Evolutionary conservation across 2,113 vertebrate species (phyloP).

Genomic region (Clarias magur): DNA sequence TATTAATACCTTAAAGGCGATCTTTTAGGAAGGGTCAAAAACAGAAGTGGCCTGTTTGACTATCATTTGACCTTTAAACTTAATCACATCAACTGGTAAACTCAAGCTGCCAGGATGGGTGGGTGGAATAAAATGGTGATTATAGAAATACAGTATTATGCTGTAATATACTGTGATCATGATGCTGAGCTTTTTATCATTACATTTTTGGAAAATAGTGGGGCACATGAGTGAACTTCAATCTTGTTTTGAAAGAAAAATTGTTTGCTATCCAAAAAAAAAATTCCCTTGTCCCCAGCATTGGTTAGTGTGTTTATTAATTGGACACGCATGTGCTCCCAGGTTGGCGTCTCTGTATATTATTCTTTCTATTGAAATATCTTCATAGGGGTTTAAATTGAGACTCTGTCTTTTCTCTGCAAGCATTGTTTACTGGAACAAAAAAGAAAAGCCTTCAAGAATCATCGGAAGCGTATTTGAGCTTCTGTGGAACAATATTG

Average conservation of each 20-base stretch:
- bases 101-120: neutral
- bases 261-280: too few relatives aligned
- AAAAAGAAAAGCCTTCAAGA: neutral
- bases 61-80: too few relatives aligned
- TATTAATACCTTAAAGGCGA: conserved; percentile 52
- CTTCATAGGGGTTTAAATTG: conserved; percentile 28
- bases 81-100: too few relatives aligned
- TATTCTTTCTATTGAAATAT: conserved; percentile 25
- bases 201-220: neutral
- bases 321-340: neutral
- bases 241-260: neutral
- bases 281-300: neutral
- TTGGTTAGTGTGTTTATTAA: conserved; percentile 24
- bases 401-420: neutral
- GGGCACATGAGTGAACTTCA: neutral
- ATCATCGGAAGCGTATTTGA: neutral
- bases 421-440: neutral
- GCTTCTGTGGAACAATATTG: neutral
- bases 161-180: neutral
- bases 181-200: neutral
- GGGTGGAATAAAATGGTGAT: neutral
- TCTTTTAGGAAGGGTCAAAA: conserved; percentile 51
- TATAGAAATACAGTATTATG: neutral
- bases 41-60: neutral
- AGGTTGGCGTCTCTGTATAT: neutral